These are phyloP conservation scores for Desmodus rotundus DNA, from an alignment of 2,113 vertebrate genomes.

Conservation along the genomic window DNA sequence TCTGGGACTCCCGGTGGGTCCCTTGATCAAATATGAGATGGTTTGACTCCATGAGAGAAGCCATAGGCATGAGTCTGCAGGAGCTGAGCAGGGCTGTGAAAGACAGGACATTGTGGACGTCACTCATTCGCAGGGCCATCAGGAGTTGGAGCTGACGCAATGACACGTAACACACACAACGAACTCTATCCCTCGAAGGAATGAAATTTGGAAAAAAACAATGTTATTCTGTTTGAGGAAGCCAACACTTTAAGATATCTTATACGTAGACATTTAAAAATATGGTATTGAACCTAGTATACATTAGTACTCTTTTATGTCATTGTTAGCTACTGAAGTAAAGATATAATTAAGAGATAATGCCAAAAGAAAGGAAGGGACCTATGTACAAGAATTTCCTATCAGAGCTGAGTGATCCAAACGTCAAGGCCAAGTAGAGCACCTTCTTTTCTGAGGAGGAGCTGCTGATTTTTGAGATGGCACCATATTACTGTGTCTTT, in stretches of 20 bases:
- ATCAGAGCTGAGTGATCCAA: slow-evolving; percentile 7
- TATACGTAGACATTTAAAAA: slow-evolving; percentile 31
- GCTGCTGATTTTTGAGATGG: slow-evolving; percentile 34
- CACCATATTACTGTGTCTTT: neutral
- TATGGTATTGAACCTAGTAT: neutral
- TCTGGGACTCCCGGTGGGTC: neutral
- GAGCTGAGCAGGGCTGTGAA: neutral
- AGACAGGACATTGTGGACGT: neutral
- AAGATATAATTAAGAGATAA: slow-evolving; percentile 42
- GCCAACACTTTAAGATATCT: neutral
- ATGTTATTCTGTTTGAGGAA: slow-evolving; percentile 11
- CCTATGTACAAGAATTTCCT: neutral
- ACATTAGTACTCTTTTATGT: slow-evolving; percentile 2
- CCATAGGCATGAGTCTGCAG: neutral
- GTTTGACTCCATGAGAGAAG: neutral
- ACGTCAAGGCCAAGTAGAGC: neutral
- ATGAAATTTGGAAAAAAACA: neutral
- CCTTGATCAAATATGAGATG: neutral
- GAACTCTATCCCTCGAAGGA: neutral
- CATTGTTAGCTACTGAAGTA: slow-evolving; percentile 43
- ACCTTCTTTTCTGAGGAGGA: slow-evolving; percentile 4
- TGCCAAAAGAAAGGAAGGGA: neutral
- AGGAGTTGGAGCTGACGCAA: neutral
- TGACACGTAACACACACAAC: neutral
- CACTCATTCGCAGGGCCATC: neutral